These are phyloP conservation scores for Melanotaenia trifasciata DNA, from an alignment of 2,797 vertebrate genomes.

Conservation along the genomic window DNA sequence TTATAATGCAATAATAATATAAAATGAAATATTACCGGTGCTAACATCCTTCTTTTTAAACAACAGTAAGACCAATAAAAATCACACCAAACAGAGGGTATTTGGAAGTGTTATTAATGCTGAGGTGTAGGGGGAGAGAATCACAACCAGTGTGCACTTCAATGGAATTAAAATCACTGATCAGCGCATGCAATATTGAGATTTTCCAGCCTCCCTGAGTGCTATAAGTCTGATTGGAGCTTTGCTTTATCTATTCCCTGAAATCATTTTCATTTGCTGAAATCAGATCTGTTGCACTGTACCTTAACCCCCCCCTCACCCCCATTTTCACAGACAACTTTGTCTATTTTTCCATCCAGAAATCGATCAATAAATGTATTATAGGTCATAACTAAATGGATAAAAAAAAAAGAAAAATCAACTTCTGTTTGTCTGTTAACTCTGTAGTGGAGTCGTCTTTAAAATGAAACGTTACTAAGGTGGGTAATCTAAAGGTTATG, in stretches of 20 bases:
- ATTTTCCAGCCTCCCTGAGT: neutral
- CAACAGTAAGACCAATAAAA: neutral
- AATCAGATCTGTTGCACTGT: conserved; percentile 9
- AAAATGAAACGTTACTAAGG: too few species aligned
- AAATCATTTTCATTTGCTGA: conserved; percentile 32
- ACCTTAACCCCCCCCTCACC: neutral
- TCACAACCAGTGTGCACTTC: conserved; percentile 1
- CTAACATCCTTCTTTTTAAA: neutral
- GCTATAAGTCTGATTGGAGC: conserved; percentile 40
- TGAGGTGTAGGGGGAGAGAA: neutral
- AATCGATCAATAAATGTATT: neutral
- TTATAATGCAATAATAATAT: neutral
- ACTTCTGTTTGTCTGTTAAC: too few species aligned
- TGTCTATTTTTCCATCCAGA: conserved; percentile 9
- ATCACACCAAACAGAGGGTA: neutral
- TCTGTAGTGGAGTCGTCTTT: too few species aligned
- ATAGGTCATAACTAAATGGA: neutral
- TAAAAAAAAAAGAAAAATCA: neutral
- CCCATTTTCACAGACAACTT: neutral
- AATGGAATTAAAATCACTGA: conserved; percentile 15
- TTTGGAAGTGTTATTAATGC: conserved; percentile 10
- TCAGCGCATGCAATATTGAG: conserved; percentile 27
- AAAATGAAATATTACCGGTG: neutral
- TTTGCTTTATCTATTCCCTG: conserved; percentile 19
- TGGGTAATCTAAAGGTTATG: too few species aligned